phyloP scores from a whole-genome alignment of 2,113 vertebrate species.

The Neodontobutis hainanensis region DNA sequence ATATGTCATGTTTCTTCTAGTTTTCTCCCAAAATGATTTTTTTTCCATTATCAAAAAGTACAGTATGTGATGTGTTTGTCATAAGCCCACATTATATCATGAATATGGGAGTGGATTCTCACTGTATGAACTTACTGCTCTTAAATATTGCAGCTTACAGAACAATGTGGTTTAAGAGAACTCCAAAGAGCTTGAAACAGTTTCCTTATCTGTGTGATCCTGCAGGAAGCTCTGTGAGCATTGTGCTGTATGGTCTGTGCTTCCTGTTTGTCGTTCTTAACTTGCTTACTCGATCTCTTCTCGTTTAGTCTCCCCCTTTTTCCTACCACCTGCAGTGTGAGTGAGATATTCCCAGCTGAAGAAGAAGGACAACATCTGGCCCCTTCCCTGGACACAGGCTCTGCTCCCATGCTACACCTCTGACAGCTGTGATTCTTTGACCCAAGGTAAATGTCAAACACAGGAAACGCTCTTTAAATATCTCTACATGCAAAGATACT shows the following conservation, averaged over 20 bases:
- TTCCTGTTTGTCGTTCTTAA: slow-evolving; percentile 76
- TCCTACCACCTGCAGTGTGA: slow-evolving; percentile 74
- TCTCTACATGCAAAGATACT: slow-evolving; percentile 42
- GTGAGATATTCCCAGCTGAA: slow-evolving; percentile 66
- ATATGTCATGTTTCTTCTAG: no score
- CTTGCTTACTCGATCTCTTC: slow-evolving; percentile 67
- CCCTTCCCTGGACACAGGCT: slow-evolving; percentile 24
- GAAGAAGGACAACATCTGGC: slow-evolving; percentile 70
- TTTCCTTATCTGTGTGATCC: slow-evolving; percentile 73
- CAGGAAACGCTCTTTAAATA: slow-evolving; percentile 70
- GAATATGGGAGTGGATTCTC: no score
- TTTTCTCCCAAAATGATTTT: no score
- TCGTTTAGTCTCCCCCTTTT: slow-evolving; percentile 58
- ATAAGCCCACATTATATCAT: no score
- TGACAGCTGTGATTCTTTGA: slow-evolving; percentile 69
- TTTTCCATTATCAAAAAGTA: no score
- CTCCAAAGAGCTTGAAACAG: slow-evolving; percentile 61
- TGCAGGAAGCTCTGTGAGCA: slow-evolving; percentile 73
- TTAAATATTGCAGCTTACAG: background rate
- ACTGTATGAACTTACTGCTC: background rate
- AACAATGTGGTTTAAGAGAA: slow-evolving; percentile 39
- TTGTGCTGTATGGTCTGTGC: slow-evolving; percentile 72
- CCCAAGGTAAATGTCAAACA: slow-evolving; percentile 75
- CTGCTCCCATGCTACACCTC: slow-evolving; percentile 50
- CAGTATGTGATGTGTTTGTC: no score